Base-by-base conservation (phyloP, 2,888 invertebrate genomes). In the Crematogaster levior region DNA sequence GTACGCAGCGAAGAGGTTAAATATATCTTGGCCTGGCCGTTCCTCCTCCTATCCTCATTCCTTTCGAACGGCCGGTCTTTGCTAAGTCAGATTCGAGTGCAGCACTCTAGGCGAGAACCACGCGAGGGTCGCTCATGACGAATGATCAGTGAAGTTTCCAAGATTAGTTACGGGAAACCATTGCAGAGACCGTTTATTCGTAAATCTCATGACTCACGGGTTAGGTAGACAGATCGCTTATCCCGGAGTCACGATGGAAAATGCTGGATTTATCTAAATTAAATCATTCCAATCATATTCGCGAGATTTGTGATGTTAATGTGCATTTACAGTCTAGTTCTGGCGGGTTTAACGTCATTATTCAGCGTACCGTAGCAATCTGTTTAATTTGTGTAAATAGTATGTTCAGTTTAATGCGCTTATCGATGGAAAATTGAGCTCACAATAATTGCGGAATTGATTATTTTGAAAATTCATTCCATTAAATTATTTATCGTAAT, bases 1-100 rank as follows among this genome's bases (percentile, higher is more conserved):
- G 84, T 84, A 85, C 85, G 87, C 90, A 86, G 88, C 86, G 87
- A 89, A 72, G 89, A 88, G 89, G 91, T 92, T 92, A 92, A 92
- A 90, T 90, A 91, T 91, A 91, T 87, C 89, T 51, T 89, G 85
- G 85, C 88, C 87, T 85, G 87, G 88, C 86, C 87, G 84, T 88
- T 86, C 86, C 85, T 88, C 86, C 85, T 79, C 84, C 86, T 89
- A 89, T 90, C 87, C 89, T 86, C 89, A 85, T 89, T 89, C 89
- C 88, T 89, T 87, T 84, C 89, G 85, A 86, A 84, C 83, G 82
- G 77, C 81, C 82, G 77, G 68, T 74, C 83, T 58, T 51, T 24
- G 74, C 80, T 73, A 82, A 80, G 72, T 82, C 60, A 21, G 82
- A 84, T 84, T 74, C 84, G 56, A 56, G 70, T 60, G 58, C 58